Evolutionary conservation across 2,888 invertebrate genomes (phyloP).

Genomic region (Gasteruption jaculator): DNA sequence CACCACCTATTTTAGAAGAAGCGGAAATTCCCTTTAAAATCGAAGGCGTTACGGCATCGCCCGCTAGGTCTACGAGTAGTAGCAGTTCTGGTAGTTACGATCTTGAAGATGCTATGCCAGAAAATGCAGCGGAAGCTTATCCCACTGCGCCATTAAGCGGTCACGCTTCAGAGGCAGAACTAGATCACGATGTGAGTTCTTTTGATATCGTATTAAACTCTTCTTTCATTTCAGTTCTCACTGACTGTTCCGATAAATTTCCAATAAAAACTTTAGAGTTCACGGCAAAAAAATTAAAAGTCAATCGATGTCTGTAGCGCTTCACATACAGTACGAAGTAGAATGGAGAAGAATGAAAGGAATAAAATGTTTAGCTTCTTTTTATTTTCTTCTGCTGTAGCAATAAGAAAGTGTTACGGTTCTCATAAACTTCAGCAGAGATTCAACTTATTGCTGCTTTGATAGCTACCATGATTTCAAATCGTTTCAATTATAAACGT

Average conservation of each 20-base stretch:
- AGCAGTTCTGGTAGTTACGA: constrained; percentile 50
- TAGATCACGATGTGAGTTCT: constrained; percentile 38
- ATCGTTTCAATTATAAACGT: too few species aligned
- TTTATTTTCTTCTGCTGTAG: too few species aligned
- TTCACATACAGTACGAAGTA: not conserved
- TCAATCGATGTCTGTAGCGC: too few species aligned
- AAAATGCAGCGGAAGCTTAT: constrained; percentile 30
- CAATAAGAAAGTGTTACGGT: too few species aligned
- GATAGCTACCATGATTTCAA: too few species aligned
- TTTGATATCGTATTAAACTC: not conserved
- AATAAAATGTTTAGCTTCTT: not conserved
- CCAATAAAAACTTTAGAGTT: too few species aligned
- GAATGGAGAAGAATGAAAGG: not conserved
- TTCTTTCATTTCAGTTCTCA: constrained; percentile 1
- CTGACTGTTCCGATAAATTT: constrained; percentile 2
- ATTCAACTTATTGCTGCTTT: too few species aligned
- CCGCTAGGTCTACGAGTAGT: constrained; percentile 44
- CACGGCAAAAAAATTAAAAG: too few species aligned
- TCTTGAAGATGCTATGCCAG: constrained; percentile 45
- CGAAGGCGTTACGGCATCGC: constrained; percentile 34
- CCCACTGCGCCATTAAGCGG: constrained; percentile 33
- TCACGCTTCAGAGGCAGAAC: constrained; percentile 38
- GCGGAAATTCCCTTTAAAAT: constrained; percentile 31
- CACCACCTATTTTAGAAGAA: constrained; percentile 42
- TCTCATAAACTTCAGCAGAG: too few species aligned